Conservation (phyloP, 1,140 invertebrate species). For the Cyclina sinensis region DNA sequence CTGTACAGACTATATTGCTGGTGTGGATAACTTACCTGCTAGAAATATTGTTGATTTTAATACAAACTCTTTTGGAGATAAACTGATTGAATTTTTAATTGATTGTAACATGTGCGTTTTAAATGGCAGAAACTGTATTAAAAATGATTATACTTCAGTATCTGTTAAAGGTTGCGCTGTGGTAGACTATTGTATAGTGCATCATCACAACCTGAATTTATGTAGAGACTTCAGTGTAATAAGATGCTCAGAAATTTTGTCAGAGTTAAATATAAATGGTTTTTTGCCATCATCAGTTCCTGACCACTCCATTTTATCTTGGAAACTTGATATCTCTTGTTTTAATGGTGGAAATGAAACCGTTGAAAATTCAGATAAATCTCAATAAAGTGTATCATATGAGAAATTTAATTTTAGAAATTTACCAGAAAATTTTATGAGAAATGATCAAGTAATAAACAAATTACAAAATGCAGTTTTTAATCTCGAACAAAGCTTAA, state of each 20-base stretch:
- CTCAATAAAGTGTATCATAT: neutral
- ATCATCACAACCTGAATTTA: neutral
- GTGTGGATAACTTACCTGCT: constrained; percentile 19
- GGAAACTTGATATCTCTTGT: neutral
- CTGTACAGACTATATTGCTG: constrained; percentile 41
- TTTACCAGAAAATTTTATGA: neutral
- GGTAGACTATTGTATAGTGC: neutral
- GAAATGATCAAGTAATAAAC: neutral
- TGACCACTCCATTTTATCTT: neutral
- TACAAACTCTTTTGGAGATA: neutral
- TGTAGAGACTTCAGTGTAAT: neutral
- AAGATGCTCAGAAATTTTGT: neutral
- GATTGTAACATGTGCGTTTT: constrained; percentile 20
- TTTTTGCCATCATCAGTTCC: neutral
- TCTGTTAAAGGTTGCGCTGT: constrained; percentile 4
- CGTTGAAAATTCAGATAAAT: neutral
- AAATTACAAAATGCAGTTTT: neutral
- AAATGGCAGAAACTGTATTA: constrained; percentile 1
- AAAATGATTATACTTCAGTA: constrained; percentile 1
- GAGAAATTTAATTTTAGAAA: constrained; percentile 11
- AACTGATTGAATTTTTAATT: no score
- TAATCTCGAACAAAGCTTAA: constrained; percentile 5
- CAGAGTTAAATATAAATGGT: neutral
- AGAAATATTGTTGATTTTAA: neutral
- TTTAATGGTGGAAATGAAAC: neutral